Evolutionary conservation across 2,113 vertebrate genomes (phyloP).

Genomic region (Seriola quinqueradiata): DNA sequence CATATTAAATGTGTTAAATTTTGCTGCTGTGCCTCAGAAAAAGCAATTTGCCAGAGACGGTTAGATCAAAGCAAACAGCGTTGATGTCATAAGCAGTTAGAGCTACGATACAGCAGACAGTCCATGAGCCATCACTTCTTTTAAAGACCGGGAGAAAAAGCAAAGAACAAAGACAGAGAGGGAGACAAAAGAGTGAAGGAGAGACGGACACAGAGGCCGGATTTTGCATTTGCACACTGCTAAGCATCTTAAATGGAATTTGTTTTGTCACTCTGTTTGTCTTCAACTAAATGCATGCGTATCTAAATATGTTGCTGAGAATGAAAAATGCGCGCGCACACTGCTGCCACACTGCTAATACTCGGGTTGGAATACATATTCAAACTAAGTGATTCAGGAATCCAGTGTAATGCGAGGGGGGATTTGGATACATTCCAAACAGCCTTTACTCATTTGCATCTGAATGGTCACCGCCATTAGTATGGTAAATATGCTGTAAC

Average conservation of each 20-base stretch:
- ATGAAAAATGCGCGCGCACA: constrained; percentile 50
- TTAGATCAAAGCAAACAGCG: constrained; percentile 70
- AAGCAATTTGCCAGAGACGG: constrained; percentile 61
- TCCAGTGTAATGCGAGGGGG: constrained; percentile 49
- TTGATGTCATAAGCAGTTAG: constrained; percentile 62
- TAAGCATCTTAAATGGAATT: constrained; percentile 54
- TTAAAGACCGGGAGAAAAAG: constrained; percentile 21
- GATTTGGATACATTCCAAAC: constrained; percentile 64
- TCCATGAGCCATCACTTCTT: constrained; percentile 45
- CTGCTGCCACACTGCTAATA: constrained; percentile 44
- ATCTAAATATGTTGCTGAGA: constrained; percentile 60
- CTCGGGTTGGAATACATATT: constrained; percentile 51
- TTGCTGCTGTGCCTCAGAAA: constrained; percentile 38
- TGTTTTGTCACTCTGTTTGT: constrained; percentile 53
- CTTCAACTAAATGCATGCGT: constrained; percentile 51
- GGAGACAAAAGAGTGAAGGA: constrained; percentile 22
- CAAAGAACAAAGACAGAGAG: not conserved
- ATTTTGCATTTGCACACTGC: constrained; percentile 42
- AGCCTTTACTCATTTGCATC: constrained; percentile 73
- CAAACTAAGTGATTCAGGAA: constrained; percentile 63
- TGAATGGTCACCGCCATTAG: constrained; percentile 67
- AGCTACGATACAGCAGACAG: constrained; percentile 47
- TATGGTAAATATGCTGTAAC: constrained; percentile 75
- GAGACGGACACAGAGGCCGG: constrained; percentile 22
- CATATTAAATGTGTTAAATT: constrained; percentile 46